Conservation (phyloP, 2,113 vertebrate species). For the Mohoua ochrocephala region DNA sequence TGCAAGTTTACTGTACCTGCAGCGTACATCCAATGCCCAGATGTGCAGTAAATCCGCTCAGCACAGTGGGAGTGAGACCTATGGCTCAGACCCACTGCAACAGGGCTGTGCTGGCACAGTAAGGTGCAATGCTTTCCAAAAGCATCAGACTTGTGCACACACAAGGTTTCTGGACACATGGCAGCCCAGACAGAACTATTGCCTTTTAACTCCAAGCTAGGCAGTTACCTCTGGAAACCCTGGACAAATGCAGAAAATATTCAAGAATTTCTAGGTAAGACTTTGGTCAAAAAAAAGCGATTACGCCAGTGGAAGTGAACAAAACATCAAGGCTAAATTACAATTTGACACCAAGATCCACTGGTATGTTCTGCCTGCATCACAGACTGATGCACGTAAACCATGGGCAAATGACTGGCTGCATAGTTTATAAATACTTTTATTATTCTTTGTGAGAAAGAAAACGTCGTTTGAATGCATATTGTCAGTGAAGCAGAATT, state of each 20-base stretch:
- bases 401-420: not conserved
- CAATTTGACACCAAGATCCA: not conserved
- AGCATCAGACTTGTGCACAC: not conserved
- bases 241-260: not conserved
- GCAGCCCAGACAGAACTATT: not conserved
- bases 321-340: not conserved
- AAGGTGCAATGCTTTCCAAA: not conserved
- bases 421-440: not conserved
- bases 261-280: not conserved
- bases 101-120: not conserved
- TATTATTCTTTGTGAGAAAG: not conserved
- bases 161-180: not conserved
- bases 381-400: not conserved
- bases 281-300: not conserved
- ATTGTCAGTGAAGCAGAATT: not conserved
- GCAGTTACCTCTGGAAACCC: not conserved
- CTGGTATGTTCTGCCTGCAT: not conserved
- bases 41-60: not conserved
- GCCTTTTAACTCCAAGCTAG: not conserved
- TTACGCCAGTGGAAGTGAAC: not conserved
- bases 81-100: not conserved
- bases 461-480: not conserved
- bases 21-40: not conserved
- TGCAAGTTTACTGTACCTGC: not conserved
- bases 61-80: not conserved